These are phyloP conservation scores for Gallinago paraguaiae DNA, from an alignment of 2,113 vertebrate genomes.

Conservation along the genomic window DNA sequence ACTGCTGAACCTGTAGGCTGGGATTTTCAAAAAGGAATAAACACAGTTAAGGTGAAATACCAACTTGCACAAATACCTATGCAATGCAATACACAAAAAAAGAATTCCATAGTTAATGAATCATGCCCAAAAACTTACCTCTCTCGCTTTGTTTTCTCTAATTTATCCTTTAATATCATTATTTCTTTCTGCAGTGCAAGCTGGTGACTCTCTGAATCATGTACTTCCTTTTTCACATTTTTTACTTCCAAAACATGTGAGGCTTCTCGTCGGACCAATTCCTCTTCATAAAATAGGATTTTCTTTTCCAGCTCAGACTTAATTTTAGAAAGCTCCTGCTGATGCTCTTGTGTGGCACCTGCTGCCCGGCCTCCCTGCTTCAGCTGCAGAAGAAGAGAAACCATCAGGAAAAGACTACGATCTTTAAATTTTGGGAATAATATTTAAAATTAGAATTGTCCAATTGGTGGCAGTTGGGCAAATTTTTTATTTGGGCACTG, in stretches of 20 bases:
- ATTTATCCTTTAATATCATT: slow-evolving; percentile 86
- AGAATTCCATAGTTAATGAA: not conserved
- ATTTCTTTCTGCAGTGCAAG: slow-evolving; percentile 89
- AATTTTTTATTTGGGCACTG: not conserved
- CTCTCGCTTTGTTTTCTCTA: slow-evolving; percentile 89
- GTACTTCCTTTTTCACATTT: slow-evolving; percentile 89
- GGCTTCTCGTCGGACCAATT: slow-evolving; percentile 88
- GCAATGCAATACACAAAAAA: not conserved
- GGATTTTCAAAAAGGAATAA: not conserved
- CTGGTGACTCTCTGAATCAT: slow-evolving; percentile 89
- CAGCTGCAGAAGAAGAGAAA: slow-evolving; percentile 63
- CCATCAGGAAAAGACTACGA: not conserved
- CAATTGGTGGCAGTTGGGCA: not conserved
- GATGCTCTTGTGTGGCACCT: slow-evolving; percentile 78
- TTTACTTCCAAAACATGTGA: slow-evolving; percentile 89
- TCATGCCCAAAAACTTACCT: slow-evolving; percentile 70
- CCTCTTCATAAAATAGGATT: slow-evolving; percentile 92
- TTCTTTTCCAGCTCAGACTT: slow-evolving; percentile 95
- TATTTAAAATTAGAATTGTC: not conserved
- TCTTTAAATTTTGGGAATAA: not conserved
- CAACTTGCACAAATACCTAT: not conserved
- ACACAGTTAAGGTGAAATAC: not conserved
- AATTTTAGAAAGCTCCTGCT: slow-evolving; percentile 89
- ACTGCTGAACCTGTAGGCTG: not conserved
- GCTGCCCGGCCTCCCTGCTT: slow-evolving; percentile 85